These are phyloP conservation scores for Papilio glaucus DNA, from an alignment of 1,140 invertebrate genomes.

Conservation along the genomic window DNA sequence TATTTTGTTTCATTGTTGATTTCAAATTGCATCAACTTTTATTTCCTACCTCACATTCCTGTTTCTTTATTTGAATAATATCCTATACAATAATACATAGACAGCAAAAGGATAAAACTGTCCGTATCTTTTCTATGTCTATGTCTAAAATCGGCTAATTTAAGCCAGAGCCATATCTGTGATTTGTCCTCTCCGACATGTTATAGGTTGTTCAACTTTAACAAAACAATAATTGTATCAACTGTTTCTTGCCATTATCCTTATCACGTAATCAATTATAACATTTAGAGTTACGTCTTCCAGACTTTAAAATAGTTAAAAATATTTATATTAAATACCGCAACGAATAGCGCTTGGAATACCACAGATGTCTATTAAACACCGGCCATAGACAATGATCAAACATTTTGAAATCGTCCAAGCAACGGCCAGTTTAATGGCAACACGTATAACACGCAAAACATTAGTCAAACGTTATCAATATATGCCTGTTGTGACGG, in stretches of 20 bases:
- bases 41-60: too few species aligned
- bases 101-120: too few species aligned
- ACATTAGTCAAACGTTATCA: not conserved
- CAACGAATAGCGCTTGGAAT: slow-evolving; percentile 16
- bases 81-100: too few species aligned
- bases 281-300: not conserved
- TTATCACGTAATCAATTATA: not conserved
- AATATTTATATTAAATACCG: slow-evolving; percentile 4
- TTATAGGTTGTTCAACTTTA: not conserved
- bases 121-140: too few species aligned
- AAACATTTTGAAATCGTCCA: slow-evolving; percentile 16
- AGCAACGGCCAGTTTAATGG: slow-evolving; percentile 5
- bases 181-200: too few species aligned
- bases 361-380: slow-evolving; percentile 21
- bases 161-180: too few species aligned
- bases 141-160: too few species aligned
- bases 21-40: too few species aligned
- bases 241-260: not conserved
- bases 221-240: not conserved
- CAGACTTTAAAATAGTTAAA: slow-evolving; percentile 16
- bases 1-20: too few species aligned
- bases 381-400: slow-evolving; percentile 24
- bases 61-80: too few species aligned
- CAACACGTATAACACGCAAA: slow-evolving; percentile 15
- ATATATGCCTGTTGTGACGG: not conserved